phyloP scores from a whole-genome alignment of 2,797 vertebrate species.

The Phrynocephalus forsythii region DNA sequence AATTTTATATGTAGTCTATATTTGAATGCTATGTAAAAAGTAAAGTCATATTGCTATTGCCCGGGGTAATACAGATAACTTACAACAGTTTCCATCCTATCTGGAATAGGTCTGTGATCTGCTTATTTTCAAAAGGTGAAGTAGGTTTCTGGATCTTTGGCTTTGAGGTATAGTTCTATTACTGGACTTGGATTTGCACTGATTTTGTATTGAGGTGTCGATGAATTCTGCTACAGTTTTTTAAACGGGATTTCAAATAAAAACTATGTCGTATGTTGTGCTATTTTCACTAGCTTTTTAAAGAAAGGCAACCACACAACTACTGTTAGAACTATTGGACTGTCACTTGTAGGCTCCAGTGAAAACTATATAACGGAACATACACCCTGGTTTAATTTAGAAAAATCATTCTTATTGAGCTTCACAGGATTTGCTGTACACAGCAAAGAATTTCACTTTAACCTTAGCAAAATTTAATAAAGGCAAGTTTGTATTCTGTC shows the following conservation, averaged over 20 bases:
- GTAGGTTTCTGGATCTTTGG: conserved; percentile 10
- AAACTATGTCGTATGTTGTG: not conserved
- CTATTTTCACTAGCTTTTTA: not conserved
- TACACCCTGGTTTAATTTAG: not conserved
- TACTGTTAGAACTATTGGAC: not conserved
- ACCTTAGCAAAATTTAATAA: not conserved
- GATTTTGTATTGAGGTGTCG: conserved; percentile 20
- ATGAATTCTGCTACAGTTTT: conserved; percentile 15
- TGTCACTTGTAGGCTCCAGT: not conserved
- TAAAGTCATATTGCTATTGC: not conserved
- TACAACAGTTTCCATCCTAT: not conserved
- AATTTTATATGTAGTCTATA: not conserved
- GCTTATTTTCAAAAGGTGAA: not conserved
- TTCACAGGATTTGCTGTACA: too few relatives aligned
- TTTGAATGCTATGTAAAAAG: not conserved
- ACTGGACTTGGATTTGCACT: conserved; percentile 20
- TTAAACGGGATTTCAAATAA: conserved; percentile 53
- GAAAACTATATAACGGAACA: not conserved
- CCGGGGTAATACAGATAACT: not conserved
- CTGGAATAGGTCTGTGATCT: not conserved
- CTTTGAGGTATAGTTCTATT: not conserved
- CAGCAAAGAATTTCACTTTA: not conserved
- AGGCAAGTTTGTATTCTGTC: conserved; percentile 52
- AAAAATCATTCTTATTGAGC: not conserved
- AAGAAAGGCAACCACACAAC: not conserved